Percentiles rank a stretch among this genome's conserved stretches.
Evolutionary conservation across 2,113 vertebrate species (phyloP).

Genomic region (Pimephales promelas): DNA sequence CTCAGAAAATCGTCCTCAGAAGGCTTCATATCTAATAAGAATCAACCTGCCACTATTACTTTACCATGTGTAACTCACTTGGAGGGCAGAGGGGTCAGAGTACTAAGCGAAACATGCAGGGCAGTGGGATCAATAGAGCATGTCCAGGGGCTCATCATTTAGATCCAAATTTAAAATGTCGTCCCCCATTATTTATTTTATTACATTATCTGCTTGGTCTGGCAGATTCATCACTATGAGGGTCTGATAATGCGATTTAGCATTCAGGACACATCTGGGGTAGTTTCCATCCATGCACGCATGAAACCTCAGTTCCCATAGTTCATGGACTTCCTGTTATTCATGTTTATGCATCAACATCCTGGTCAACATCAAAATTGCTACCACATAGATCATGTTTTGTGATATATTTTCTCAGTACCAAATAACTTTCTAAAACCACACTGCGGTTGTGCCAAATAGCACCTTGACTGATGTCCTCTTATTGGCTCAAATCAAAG

Average conservation of each 20-base stretch:
- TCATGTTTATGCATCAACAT: slow-evolving; percentile 10
- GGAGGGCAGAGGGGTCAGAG: slow-evolving; percentile 53
- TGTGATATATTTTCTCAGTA: slow-evolving; percentile 22
- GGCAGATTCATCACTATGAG: slow-evolving; percentile 42
- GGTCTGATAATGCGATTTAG: slow-evolving; percentile 47
- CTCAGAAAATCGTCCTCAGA: slow-evolving; percentile 52
- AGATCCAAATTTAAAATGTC: slow-evolving; percentile 47
- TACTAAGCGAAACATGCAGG: slow-evolving; percentile 43
- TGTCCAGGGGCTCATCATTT: slow-evolving; percentile 52
- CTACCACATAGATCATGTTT: neutral
- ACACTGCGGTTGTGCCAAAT: neutral
- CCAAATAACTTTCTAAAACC: neutral
- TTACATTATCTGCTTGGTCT: slow-evolving; percentile 52
- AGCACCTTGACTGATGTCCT: neutral
- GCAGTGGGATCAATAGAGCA: slow-evolving; percentile 57
- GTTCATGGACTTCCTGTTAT: neutral
- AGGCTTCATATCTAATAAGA: slow-evolving; percentile 62
- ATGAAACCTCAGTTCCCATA: neutral
- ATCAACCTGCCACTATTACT: slow-evolving; percentile 40
- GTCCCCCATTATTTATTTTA: slow-evolving; percentile 54
- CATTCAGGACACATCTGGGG: slow-evolving; percentile 39
- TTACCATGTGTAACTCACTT: slow-evolving; percentile 24
- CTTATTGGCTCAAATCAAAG: slow-evolving; percentile 48
- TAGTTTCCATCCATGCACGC: neutral
- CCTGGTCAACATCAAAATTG: slow-evolving; percentile 7